Evolutionary conservation across 2,888 invertebrate species (phyloP), one percentile per base, ranked within the genome.

Genomic region (Caenorhabditis sp.): DNA sequence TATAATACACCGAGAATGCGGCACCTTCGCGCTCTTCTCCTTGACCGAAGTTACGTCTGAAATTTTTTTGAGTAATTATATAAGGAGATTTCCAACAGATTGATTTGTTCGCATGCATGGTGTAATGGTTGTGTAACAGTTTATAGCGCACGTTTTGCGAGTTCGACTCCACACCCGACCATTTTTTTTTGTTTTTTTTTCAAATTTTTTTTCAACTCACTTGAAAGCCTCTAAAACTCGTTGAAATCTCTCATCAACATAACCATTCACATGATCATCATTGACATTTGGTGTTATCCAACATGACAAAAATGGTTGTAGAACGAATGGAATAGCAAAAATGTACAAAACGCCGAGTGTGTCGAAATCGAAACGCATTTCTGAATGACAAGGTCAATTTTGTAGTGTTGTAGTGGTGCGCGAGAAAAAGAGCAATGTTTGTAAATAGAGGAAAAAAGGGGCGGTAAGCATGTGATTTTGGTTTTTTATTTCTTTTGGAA

Each of bases 1-100:
- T 81, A 73, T 89, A 86, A 70, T 88, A 89, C 4, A 88, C 88
- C 19, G 89, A 85, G 76, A 89, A 88, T 58, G 86, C 86, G 1
- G 88, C 88, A 3, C 89, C 89, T 27, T 84, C 84, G 43, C 82
- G 81, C 65, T 89, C 89, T 12, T 84, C 66, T 1, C 88, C 88
- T 66, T 78, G 83, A 5, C 83, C 83, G 27, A 89, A 83, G 70
- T 88, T 89, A 12, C 83, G 65, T 70, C 89, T 89, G 66, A n/a
- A 85, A 66, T 50, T 6, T 51, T 51, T 23, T 31, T 31, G 10
- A 6, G 4, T 19, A 21, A 51, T 21, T 51, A 21, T 51, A 17
- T 12, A 14, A 27, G 26, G 10, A 5, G 3, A 57, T n/a, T 4
- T 27, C 37, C 5, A 21, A 58, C 1, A 59, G 19, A 1, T 43